Evolutionary conservation across 1,140 invertebrate species (phyloP), one percentile per base, ranked within the genome.

Genomic region (Caligus rogercresseyi): DNA sequence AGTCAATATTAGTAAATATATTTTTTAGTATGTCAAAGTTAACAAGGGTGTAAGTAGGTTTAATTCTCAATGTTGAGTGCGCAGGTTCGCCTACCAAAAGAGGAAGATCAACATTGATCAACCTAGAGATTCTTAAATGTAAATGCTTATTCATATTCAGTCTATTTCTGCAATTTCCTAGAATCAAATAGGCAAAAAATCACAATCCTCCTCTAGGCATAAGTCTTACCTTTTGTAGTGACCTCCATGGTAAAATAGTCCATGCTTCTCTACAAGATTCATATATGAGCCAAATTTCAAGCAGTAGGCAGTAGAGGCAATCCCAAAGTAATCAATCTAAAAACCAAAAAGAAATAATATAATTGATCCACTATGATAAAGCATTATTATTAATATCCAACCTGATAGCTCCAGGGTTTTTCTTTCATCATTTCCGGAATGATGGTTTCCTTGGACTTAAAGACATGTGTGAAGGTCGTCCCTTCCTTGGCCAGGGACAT

Each of bases 371-470:
- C 66, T 25, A 60, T 26, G 21, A 11, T 55, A 13, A 13, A 16
- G 54, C n/a, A n/a, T n/a, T n/a, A n/a, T n/a, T n/a, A n/a, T n/a
- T n/a, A n/a, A n/a, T n/a, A n/a, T n/a, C n/a, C n/a, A n/a, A 78
- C 76, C 73, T 94, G 89, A 72, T 89, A 93, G 25, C 84, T 90
- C 91, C 91, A 95, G 1, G 87, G 85, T 68, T 81, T 80, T 51
- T 82, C 78, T 65, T 87, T 86, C 68, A 81, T 80, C 87, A 91
- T 91, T 75, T 91, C 87, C 64, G 83, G 84, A 69, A 87, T 90
- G 25, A 82, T 83, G 68, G 89, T 87, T 26, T 80, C 81, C 69
- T 83, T 80, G 7, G 86, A 86, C 59, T 61, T 63, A 54, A 68
- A 67, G 63, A 81, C 77, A 69, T 79, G 77, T 69, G 76, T 84